These are phyloP conservation scores for Dicrostonyx torquatus DNA, from an alignment of 2,797 vertebrate genomes.

Conservation along the genomic window DNA sequence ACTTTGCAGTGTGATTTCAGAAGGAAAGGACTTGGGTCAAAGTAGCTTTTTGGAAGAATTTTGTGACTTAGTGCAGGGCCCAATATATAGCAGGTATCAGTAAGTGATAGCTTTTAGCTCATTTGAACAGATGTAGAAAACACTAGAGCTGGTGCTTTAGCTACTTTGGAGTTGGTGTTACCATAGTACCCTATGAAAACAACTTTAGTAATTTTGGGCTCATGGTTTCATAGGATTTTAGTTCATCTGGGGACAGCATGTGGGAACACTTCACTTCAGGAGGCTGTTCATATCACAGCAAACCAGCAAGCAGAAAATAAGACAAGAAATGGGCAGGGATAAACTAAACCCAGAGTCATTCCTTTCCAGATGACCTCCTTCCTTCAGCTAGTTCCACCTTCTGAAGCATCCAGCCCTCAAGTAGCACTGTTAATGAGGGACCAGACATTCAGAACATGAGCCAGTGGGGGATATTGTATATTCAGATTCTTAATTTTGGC, in stretches of 20 bases:
- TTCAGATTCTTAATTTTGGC: not conserved
- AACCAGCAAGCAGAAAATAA: not conserved
- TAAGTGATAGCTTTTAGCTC: not conserved
- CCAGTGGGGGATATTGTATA: not conserved
- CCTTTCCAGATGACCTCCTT: not conserved
- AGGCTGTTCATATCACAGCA: not conserved
- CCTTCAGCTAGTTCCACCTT: not conserved
- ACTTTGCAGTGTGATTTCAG: not conserved
- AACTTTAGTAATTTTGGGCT: not conserved
- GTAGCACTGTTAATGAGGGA: not conserved
- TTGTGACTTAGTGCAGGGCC: not conserved
- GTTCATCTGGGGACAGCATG: not conserved
- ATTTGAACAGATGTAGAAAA: not conserved
- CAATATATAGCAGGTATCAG: not conserved
- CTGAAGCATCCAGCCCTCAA: not conserved
- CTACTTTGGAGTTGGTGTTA: not conserved
- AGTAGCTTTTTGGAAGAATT: not conserved
- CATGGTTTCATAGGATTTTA: not conserved
- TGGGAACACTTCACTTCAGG: not conserved
- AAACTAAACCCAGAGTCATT: not conserved
- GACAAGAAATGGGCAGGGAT: not conserved
- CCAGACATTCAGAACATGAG: not conserved
- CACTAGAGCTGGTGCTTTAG: not conserved
- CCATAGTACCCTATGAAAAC: not conserved
- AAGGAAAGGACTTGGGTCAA: not conserved